A percentile compares a stretch with the other conserved stretches of the same genome.
These are phyloP conservation scores for Campoletis sonorensis DNA, from an alignment of 1,140 invertebrate genomes.

Conservation along the genomic window DNA sequence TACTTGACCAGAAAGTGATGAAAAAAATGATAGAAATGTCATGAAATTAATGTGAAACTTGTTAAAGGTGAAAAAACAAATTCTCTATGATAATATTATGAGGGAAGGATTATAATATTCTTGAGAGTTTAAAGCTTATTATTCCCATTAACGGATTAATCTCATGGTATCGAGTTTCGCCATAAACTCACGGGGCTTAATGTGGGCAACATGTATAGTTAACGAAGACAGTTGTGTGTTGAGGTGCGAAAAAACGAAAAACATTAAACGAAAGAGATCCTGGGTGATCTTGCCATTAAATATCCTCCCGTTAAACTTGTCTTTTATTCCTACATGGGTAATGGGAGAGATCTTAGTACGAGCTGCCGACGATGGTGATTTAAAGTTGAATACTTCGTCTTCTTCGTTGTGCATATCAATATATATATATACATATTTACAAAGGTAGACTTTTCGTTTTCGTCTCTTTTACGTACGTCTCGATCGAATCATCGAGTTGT, in stretches of 20 bases:
- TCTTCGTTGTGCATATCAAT: constrained; percentile 10
- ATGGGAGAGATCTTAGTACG: constrained; percentile 31
- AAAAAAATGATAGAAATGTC: no score
- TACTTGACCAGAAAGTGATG: no score
- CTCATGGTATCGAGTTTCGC: not conserved
- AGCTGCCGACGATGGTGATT: constrained; percentile 34
- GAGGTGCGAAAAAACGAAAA: constrained; percentile 25
- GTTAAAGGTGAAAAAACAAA: no score
- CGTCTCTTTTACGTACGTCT: constrained; percentile 15
- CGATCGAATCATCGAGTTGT: constrained; percentile 46
- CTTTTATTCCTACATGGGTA: constrained; percentile 33
- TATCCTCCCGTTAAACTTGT: constrained; percentile 20
- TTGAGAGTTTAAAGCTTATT: no score
- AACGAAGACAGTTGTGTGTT: not conserved
- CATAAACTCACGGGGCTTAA: constrained; percentile 1
- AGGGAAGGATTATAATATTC: no score
- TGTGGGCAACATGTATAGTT: constrained; percentile 1
- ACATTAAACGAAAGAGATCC: not conserved
- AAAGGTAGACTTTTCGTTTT: not conserved
- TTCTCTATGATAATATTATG: no score
- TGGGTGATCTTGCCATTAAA: constrained; percentile 10
- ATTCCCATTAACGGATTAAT: not conserved
- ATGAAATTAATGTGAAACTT: no score
- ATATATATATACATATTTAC: not conserved
- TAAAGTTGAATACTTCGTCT: constrained; percentile 40